Evolutionary conservation across 2,888 invertebrate species (phyloP), one percentile per base, ranked within the genome.

Genomic region (Rhorus exstirpatorius): DNA sequence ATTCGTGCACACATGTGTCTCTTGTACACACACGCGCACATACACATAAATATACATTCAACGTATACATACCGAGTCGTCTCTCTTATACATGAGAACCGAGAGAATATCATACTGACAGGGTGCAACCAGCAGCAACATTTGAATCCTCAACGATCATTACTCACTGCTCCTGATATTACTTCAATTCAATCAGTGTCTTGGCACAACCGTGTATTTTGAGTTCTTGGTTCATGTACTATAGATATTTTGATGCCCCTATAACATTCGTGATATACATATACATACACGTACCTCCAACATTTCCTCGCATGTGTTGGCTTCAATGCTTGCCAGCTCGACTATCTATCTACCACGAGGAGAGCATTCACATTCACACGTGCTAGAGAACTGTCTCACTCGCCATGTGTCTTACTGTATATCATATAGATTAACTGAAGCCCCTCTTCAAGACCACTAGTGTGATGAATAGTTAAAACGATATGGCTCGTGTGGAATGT

Each of bases 131-230:
- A 88, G 89, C 89, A 86, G 86, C 89, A 88, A 89, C 90, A 91
- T 92, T 92, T 91, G 91, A 92, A 91, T 92, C 88, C 89, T 88
- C 87, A 87, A 86, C 87, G 91, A 90, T 89, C 92, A 92, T 93
- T 92, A 93, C 90, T 93, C 92, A 92, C 91, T 88, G 92, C 90
- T 92, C 89, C 90, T 92, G 92, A 92, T 93, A 93, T 92, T 93
- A 92, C 92, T 92, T 93, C 92, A 91, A 93, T 93, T 93, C 92
- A 92, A 93, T 93, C 92, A 92, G 92, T 92, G 92, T 93, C 92
- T 92, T 90, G 90, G 90, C 89, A 90, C 87, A 87, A 88, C 88
- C 88, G 87, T 85, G 88, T 58, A 80, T 71, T 81, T 77, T 65
- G 70, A 53, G 74, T 72, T 79, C 72, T 68, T 53, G 68, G 46